phyloP scores from a whole-genome alignment of 2,797 vertebrate genomes.

The Ptychadena robeensis region DNA sequence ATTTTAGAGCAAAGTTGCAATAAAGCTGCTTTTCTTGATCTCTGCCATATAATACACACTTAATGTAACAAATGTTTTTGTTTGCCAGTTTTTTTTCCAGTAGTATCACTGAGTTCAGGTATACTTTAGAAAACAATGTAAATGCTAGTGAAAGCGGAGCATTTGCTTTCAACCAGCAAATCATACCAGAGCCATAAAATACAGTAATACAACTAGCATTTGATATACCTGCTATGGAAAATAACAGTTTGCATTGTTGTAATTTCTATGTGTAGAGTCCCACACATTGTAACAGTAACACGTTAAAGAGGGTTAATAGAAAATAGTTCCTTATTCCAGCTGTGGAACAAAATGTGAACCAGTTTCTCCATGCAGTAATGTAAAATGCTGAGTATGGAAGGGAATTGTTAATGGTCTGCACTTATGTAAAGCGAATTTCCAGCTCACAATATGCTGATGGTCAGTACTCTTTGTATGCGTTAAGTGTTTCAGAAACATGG shows the following conservation, averaged over 20 bases:
- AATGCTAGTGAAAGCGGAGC: not conserved
- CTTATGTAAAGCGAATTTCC: constrained; percentile 35
- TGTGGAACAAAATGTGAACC: constrained; percentile 36
- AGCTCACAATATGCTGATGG: constrained; percentile 25
- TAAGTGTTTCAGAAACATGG: constrained; percentile 8
- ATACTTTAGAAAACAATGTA: too few species aligned
- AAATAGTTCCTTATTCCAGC: constrained; percentile 31
- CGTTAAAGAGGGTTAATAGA: constrained; percentile 20
- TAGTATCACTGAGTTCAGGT: too few species aligned
- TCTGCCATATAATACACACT: too few species aligned
- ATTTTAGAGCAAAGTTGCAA: too few species aligned
- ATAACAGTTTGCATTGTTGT: too few species aligned
- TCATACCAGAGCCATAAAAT: too few species aligned
- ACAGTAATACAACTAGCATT: too few species aligned
- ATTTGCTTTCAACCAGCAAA: not conserved
- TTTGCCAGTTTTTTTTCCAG: too few species aligned
- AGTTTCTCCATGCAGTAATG: constrained; percentile 25
- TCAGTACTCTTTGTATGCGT: constrained; percentile 20
- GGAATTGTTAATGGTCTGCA: constrained; percentile 50
- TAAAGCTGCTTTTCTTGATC: too few species aligned
- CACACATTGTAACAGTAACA: not conserved
- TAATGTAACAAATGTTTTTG: too few species aligned
- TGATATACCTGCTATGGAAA: too few species aligned
- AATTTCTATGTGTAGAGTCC: too few species aligned
- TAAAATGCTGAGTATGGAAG: constrained; percentile 49